Percentiles rank a stretch among this genome's conserved stretches.
phyloP scores from a whole-genome alignment of 92 coral and sea anemone species.

The Virgularia gustaviana region DNA sequence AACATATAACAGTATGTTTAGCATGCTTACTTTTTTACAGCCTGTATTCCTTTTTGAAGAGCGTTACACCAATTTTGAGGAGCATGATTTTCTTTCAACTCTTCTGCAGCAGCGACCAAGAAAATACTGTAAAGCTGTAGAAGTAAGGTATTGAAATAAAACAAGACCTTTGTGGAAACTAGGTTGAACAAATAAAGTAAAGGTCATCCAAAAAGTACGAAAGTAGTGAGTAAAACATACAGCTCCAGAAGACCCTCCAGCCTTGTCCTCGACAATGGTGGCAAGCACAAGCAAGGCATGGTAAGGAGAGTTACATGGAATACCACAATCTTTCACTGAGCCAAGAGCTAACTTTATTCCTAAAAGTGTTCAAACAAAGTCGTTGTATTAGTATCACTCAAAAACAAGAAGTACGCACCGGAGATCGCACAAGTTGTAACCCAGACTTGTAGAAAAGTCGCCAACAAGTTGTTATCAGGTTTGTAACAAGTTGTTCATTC shows the following conservation, averaged over 20 bases:
- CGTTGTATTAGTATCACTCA: no score
- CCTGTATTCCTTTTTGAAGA: no score
- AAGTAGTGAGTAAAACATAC: slow-evolving; percentile 49
- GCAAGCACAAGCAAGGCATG: slow-evolving; percentile 68
- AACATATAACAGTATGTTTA: no score
- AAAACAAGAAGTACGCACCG: no score
- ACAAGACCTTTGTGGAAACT: not conserved
- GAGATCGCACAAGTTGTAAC: no score
- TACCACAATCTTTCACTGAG: slow-evolving; percentile 58
- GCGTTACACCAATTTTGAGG: no score
- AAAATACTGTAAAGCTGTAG: slow-evolving; percentile 84
- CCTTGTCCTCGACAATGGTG: slow-evolving; percentile 69
- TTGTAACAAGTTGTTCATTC: no score
- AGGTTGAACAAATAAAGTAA: not conserved
- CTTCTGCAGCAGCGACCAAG: slow-evolving; percentile 66
- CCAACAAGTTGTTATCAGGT: no score
- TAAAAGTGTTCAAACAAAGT: no score
- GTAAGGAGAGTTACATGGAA: slow-evolving; percentile 72
- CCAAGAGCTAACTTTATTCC: slow-evolving; percentile 73
- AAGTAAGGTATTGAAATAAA: not conserved
- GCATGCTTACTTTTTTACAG: no score
- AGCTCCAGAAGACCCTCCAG: slow-evolving; percentile 98
- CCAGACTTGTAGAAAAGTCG: no score
- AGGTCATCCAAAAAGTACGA: not conserved
- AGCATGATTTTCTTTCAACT: slow-evolving; percentile 59